Conservation (phyloP, 2,797 vertebrate species). For the Gobionotothen gibberifrons region DNA sequence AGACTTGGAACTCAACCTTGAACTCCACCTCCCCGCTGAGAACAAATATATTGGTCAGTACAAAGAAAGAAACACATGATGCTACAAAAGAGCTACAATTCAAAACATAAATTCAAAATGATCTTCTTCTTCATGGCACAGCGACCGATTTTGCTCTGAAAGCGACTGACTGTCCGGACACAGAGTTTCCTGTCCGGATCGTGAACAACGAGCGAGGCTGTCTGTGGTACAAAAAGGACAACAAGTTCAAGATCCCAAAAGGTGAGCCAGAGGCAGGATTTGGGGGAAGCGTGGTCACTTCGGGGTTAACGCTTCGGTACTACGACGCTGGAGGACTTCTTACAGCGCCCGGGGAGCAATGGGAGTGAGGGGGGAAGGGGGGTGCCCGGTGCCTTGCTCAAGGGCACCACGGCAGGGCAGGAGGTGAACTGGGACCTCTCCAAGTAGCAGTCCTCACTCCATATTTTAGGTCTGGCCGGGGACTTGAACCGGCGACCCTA, state of each 20-base stretch:
- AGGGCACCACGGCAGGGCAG: no score
- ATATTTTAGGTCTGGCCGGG: no score
- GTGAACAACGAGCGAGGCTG: constrained; percentile 85
- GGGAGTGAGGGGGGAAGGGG: no score
- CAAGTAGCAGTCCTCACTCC: no score
- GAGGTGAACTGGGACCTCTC: no score
- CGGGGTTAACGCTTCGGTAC: no score
- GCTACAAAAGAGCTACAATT: background rate
- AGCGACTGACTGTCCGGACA: constrained; percentile 87
- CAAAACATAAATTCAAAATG: background rate
- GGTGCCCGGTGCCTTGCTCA: no score
- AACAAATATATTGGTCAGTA: constrained; percentile 94
- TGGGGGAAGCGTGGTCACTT: no score
- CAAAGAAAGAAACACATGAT: background rate
- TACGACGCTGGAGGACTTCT: no score
- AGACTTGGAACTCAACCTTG: constrained; percentile 88
- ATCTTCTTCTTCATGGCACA: constrained; percentile 48
- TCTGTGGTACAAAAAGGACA: constrained; percentile 97
- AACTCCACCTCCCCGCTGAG: constrained; percentile 92
- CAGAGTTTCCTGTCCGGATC: constrained; percentile 89
- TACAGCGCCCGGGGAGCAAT: no score
- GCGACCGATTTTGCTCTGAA: constrained; percentile 93
- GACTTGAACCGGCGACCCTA: no score
- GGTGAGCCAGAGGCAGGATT: constrained; percentile 73
- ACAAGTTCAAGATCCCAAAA: constrained; percentile 97